phyloP scores from a whole-genome alignment of 2,888 invertebrate genomes.

The Brachyptera putata region DNA sequence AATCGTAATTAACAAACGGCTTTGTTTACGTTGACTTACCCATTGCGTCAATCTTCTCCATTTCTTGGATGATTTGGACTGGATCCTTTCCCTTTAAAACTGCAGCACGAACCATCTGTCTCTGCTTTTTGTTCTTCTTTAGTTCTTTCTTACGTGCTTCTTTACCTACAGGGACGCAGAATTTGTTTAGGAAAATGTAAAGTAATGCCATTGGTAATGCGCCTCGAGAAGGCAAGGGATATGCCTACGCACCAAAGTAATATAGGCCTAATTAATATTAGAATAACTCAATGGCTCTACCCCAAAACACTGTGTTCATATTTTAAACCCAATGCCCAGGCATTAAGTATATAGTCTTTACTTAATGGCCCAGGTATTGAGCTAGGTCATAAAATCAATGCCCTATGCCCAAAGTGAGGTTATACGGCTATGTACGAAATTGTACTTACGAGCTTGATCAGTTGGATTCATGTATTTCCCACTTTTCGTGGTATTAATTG shows the following conservation, averaged over 20 bases:
- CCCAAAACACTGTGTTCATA: too few species aligned
- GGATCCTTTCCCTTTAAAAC: constrained; percentile 98
- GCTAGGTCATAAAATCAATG: not conserved
- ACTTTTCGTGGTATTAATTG: constrained; percentile 99
- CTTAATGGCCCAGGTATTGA: too few species aligned
- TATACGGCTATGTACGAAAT: constrained; percentile 39
- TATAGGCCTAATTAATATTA: too few species aligned
- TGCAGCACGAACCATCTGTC: constrained; percentile 92
- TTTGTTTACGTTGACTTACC: too few species aligned
- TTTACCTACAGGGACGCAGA: constrained; percentile 62
- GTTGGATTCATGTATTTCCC: constrained; percentile 99
- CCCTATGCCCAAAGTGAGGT: not conserved
- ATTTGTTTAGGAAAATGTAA: too few species aligned
- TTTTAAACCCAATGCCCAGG: too few species aligned
- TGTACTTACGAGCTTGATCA: constrained; percentile 92
- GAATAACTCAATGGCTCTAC: too few species aligned
- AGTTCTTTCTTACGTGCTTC: constrained; percentile 95
- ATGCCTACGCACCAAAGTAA: not conserved
- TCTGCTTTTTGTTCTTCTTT: constrained; percentile 96
- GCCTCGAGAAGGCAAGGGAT: not conserved
- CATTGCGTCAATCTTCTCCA: constrained; percentile 98
- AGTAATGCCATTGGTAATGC: too few species aligned
- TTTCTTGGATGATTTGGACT: constrained; percentile 86
- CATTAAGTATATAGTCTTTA: too few species aligned
- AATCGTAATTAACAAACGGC: too few species aligned